Evolutionary conservation across 2,888 invertebrate genomes (phyloP).

Genomic region (Coenonympha arcania): DNA sequence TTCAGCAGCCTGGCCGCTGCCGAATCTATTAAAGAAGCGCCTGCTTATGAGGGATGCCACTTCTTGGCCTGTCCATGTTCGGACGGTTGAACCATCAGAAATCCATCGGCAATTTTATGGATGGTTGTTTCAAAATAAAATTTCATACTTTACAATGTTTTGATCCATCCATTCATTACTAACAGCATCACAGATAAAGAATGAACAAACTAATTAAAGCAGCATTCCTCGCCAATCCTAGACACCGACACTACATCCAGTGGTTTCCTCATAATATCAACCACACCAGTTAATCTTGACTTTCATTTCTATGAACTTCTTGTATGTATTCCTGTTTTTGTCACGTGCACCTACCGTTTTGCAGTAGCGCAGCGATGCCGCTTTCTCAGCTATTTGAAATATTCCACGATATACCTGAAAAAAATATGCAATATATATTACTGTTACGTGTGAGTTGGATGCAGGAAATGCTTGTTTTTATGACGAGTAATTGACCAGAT

Average conservation of each 20-base stretch:
- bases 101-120: too few relatives aligned
- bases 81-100: too few relatives aligned
- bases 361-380: conserved; percentile 3
- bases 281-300: conserved; percentile 7
- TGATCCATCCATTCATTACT: background rate
- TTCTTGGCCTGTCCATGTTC: too few relatives aligned
- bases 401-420: conserved; percentile 16
- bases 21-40: too few relatives aligned
- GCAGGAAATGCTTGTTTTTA: conserved; percentile 2
- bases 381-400: conserved; percentile 13
- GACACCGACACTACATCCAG: background rate
- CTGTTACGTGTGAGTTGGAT: background rate
- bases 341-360: conserved; percentile 13
- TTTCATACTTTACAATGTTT: too few relatives aligned
- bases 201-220: background rate
- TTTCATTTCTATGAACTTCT: conserved; percentile 22
- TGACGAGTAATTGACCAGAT: background rate
- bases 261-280: conserved; percentile 18
- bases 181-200: conserved; percentile 4
- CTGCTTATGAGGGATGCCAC: too few relatives aligned
- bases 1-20: too few relatives aligned
- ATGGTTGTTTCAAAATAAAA: too few relatives aligned
- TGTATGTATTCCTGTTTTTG: conserved; percentile 10
- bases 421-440: conserved; percentile 1
- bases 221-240: conserved; percentile 1